A percentile compares a stretch with the other conserved stretches of the same genome.
These are phyloP conservation scores for Loxodonta africana DNA, from an alignment of 2,113 vertebrate genomes.

Conservation along the genomic window DNA sequence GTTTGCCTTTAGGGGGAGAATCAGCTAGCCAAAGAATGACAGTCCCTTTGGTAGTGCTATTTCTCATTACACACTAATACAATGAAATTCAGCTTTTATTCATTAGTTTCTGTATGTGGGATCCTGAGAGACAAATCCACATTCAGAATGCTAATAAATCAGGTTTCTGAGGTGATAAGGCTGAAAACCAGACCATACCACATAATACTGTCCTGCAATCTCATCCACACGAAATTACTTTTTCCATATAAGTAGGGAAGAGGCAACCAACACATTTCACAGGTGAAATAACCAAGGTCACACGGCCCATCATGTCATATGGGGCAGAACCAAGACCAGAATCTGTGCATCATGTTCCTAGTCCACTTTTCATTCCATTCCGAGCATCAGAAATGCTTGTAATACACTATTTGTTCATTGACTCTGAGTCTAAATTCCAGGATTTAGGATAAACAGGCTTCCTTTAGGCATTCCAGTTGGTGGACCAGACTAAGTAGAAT, in stretches of 20 bases:
- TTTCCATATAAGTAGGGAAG: background rate
- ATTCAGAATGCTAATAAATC: background rate
- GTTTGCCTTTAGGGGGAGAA: background rate
- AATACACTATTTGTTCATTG: background rate
- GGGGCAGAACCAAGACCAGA: background rate
- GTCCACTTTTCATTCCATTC: background rate
- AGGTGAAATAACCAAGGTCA: background rate
- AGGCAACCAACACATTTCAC: background rate
- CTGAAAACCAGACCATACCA: background rate
- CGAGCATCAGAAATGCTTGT: background rate
- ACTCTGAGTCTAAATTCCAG: background rate
- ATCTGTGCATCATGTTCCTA: background rate
- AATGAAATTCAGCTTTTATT: background rate
- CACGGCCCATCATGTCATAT: too few species aligned
- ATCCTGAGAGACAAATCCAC: background rate
- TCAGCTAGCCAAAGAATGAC: background rate
- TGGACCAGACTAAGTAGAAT: background rate
- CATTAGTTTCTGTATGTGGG: background rate
- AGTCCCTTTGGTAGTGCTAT: background rate
- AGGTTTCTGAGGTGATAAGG: background rate
- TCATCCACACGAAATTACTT: background rate
- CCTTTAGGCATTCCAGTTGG: background rate
- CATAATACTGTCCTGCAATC: background rate
- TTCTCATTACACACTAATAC: slow-evolving; percentile 44
- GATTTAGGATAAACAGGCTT: background rate